Base-by-base conservation (phyloP, 2,888 invertebrate species). In the Lottia gigantea region DNA sequence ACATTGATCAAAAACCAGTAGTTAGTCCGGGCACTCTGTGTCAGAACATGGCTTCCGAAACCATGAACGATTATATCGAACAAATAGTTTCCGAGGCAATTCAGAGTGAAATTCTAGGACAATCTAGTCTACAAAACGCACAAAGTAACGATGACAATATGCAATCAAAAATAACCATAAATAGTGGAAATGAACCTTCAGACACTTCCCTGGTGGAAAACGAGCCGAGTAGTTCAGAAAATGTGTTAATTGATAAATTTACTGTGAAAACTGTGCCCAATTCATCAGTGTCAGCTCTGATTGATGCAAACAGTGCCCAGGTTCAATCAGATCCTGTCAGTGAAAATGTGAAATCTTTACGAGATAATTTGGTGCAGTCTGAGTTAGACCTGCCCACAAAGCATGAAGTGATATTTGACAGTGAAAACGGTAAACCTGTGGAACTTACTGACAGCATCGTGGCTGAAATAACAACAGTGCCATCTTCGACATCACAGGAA, bases 11-110 rank as follows among this genome's bases (percentile, higher is more conserved):
- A 55, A 19, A 19, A 23, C 55, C 19, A 14, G 65, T 70, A 7
- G 68, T 74, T 68, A 77, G 76, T 55, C 75, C 75, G 2, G 71
- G 71, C 45, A 69, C 74, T 2, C 68, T 77, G 26, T 74, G 75
- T 62, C 72, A 75, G 63, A 71, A 75, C 26, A 68, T 75, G 61
- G 74, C 74, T 25, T 64, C 67, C n/a, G 71, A 77, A 61, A 75
- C 75, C 3, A 73, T 77, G 40, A 74, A 71, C n/a, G 70, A 70
- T 45, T 70, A 68, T 63, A 70, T 74, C 8, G 68, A 74, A 63
- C 77, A 75, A 46, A 72, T 76, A n/a, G 74, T 74, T 16, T 49
- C 73, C 15, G 63, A 63, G 26, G 61, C 62, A n/a, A 46, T n/a
- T 19, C 46, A 40, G n/a, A 23, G n/a, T 15, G 49, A 45, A 19